Percentiles rank a stretch among this genome's conserved stretches.
phyloP scores from a whole-genome alignment of 2,797 vertebrate genomes.

The Halcyon chelicuti region DNA sequence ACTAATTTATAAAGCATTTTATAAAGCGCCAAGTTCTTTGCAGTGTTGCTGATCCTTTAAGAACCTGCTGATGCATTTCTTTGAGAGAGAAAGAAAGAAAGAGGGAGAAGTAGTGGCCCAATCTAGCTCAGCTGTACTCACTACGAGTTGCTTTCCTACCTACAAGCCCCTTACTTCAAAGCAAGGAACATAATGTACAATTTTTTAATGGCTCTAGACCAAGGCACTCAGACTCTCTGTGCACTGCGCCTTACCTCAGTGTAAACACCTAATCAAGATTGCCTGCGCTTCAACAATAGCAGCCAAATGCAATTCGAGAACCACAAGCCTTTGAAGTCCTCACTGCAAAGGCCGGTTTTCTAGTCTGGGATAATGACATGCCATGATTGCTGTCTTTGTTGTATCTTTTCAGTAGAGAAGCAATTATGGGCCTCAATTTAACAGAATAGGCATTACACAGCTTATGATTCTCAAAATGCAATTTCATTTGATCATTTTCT shows the following conservation, averaged over 20 bases:
- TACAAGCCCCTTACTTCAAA: conserved; percentile 97
- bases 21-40: conserved; percentile 84
- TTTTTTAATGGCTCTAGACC: conserved; percentile 99
- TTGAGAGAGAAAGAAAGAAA: conserved; percentile 83
- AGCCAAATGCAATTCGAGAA: conserved; percentile 99
- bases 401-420: conserved; percentile 94
- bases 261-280: conserved; percentile 99
- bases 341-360: conserved; percentile 95
- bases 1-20: conserved; percentile 69
- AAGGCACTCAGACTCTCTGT: conserved; percentile 93
- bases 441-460: conserved; percentile 98
- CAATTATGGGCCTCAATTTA: conserved; percentile 98
- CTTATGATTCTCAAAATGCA: conserved; percentile 98
- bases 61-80: conserved; percentile 84
- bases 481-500: conserved; percentile 97
- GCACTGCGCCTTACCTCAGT: conserved; percentile 95
- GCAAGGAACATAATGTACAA: conserved; percentile 99
- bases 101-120: conserved; percentile 88
- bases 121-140: conserved; percentile 93
- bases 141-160: conserved; percentile 90
- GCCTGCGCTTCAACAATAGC: conserved; percentile 97
- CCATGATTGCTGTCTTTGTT: conserved; percentile 99
- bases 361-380: conserved; percentile 94
- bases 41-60: conserved; percentile 82
- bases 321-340: conserved; percentile 97